phyloP scores from a whole-genome alignment of 2,113 vertebrate genomes.

The Catharus minimus region DNA sequence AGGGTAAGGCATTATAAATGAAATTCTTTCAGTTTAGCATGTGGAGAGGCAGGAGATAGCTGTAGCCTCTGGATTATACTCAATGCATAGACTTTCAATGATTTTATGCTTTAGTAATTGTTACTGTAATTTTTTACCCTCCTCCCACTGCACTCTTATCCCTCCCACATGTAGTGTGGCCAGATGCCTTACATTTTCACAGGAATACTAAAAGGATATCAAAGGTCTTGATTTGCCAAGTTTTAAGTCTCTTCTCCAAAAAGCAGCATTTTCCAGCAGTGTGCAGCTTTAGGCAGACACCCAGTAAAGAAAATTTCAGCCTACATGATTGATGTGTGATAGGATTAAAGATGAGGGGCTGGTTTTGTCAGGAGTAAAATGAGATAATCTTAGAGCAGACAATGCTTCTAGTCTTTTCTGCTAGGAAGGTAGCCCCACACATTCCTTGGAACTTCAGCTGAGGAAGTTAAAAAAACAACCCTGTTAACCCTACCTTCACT shows the following conservation, averaged over 20 bases:
- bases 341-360: constrained; percentile 35
- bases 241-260: constrained; percentile 39
- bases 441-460: not conserved
- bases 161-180: constrained; percentile 20
- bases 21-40: not conserved
- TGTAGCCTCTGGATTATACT: not conserved
- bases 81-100: not conserved
- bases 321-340: constrained; percentile 47
- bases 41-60: not conserved
- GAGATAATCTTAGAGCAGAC: constrained; percentile 1
- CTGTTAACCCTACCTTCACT: not conserved
- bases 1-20: not conserved
- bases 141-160: not conserved
- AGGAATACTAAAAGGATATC: constrained; percentile 40
- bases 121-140: constrained; percentile 19
- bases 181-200: constrained; percentile 43
- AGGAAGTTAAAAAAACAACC: not conserved
- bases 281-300: constrained; percentile 51
- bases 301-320: constrained; percentile 34
- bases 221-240: constrained; percentile 52
- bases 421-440: not conserved
- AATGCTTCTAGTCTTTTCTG: not conserved
- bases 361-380: constrained; percentile 15
- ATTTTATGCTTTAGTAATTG: constrained; percentile 15
- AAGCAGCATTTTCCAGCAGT: constrained; percentile 47